phyloP scores from a whole-genome alignment of 2,113 vertebrate genomes.

The Smithornis capensis region DNA sequence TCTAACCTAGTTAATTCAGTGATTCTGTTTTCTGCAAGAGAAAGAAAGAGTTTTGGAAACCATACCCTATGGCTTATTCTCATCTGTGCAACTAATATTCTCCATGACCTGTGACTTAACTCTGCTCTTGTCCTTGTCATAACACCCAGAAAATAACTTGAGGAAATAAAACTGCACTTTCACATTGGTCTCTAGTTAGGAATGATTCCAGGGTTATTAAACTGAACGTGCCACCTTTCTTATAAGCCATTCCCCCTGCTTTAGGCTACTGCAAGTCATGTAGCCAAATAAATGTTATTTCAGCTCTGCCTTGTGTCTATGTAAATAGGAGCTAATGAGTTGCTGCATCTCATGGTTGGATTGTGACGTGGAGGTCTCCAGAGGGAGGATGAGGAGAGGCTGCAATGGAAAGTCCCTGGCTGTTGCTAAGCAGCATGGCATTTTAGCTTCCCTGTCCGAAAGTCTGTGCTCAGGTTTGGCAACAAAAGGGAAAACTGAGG shows the following conservation, averaged over 20 bases:
- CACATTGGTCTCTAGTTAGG: not conserved
- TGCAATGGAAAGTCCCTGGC: conserved; percentile 12
- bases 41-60: not conserved
- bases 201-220: not conserved
- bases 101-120: not conserved
- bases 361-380: conserved; percentile 1
- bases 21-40: not conserved
- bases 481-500: not conserved
- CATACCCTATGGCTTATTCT: not conserved
- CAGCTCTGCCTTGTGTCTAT: not conserved
- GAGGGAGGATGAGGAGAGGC: conserved; percentile 40
- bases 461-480: not conserved
- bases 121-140: not conserved
- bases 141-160: not conserved
- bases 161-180: not conserved
- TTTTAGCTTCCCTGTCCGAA: not conserved
- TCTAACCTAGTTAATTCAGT: no score
- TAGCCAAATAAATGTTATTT: conserved; percentile 4
- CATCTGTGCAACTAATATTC: not conserved
- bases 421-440: conserved; percentile 31
- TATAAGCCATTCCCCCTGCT: not conserved
- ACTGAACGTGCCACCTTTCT: not conserved
- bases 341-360: not conserved
- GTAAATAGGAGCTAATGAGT: conserved; percentile 15
- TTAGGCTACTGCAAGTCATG: not conserved